Evolutionary conservation across 2,113 vertebrate species (phyloP).

Genomic region (Chaenocephalus aceratus): DNA sequence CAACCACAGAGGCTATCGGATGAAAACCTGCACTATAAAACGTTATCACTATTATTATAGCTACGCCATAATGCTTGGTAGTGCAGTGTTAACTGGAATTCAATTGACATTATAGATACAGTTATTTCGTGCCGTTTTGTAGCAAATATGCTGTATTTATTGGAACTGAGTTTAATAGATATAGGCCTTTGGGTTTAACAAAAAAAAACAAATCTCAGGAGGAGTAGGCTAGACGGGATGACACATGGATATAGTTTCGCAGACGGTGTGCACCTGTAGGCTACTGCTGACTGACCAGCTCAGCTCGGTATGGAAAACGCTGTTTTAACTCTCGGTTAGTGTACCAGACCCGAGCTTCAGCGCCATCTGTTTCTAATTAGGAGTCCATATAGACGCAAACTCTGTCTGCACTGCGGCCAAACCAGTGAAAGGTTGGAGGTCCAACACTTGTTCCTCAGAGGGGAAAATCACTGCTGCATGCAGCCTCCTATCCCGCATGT

Average conservation of each 20-base stretch:
- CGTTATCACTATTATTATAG: background rate
- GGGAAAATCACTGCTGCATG: conserved; percentile 61
- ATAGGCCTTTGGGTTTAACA: too few species aligned
- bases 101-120: background rate
- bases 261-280: conserved; percentile 83
- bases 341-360: conserved; percentile 65
- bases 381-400: conserved; percentile 73
- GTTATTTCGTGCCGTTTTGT: too few species aligned
- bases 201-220: background rate
- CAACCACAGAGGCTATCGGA: background rate
- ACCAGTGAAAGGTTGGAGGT: conserved; percentile 77
- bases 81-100: background rate
- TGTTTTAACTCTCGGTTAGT: conserved; percentile 66
- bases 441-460: conserved; percentile 76
- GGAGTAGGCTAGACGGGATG: background rate
- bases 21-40: background rate
- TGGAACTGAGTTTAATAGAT: too few species aligned
- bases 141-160: too few species aligned
- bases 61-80: background rate
- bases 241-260: conserved; percentile 10
- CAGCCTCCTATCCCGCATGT: conserved; percentile 60
- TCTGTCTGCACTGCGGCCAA: conserved; percentile 79
- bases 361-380: conserved; percentile 86
- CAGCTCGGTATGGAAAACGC: conserved; percentile 77
- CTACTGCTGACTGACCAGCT: conserved; percentile 64